These are phyloP conservation scores for Pseudococcus jackbeardsleyi DNA, from an alignment of 2,888 invertebrate genomes.

Conservation along the genomic window DNA sequence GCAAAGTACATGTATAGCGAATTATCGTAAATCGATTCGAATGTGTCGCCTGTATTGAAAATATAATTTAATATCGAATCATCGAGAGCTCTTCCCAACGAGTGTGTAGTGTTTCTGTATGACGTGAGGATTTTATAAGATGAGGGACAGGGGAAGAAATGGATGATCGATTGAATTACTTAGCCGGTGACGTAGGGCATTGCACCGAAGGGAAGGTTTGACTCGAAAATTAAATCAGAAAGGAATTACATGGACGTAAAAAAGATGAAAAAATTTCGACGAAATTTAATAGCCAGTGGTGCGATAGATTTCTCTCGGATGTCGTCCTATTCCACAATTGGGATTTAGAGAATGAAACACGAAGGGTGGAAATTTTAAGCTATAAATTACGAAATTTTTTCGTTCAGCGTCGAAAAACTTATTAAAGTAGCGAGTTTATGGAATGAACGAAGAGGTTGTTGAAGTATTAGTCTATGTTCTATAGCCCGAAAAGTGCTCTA, in stretches of 20 bases:
- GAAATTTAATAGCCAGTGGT: background rate
- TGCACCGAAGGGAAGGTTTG: background rate
- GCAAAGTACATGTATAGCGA: background rate
- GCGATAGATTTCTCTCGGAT: background rate
- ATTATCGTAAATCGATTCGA: constrained; percentile 10
- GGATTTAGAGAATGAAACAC: background rate
- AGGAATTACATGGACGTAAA: background rate
- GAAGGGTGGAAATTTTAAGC: background rate
- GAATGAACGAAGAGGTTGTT: background rate
- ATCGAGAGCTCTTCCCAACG: no score
- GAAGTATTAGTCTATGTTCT: no score
- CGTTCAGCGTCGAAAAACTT: background rate
- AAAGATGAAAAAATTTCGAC: background rate
- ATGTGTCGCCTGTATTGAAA: background rate
- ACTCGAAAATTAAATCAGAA: background rate
- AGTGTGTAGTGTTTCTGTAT: background rate
- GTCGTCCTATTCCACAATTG: background rate
- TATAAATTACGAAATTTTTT: background rate
- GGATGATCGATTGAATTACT: background rate
- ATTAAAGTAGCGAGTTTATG: background rate
- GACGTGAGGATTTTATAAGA: background rate
- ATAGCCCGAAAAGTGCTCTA: no score
- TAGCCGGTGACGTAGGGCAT: background rate
- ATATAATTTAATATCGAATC: background rate
- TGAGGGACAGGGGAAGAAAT: background rate